A percentile compares a stretch with the other conserved stretches of the same genome.
phyloP scores from a whole-genome alignment of 2,888 invertebrate genomes.

The Amblyjoppa fuscipennis region DNA sequence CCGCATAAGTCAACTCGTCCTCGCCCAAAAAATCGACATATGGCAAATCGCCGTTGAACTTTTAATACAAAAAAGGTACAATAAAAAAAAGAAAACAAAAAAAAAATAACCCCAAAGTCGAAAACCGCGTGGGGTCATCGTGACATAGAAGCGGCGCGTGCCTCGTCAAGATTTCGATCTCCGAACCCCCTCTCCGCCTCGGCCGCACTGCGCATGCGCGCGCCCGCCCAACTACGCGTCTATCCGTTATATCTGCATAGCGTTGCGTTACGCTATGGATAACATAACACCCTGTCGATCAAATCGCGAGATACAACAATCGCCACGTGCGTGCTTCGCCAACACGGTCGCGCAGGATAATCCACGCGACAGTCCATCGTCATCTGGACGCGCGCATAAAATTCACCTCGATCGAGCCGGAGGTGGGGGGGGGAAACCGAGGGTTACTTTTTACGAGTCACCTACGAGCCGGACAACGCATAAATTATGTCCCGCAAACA shows the following conservation, averaged over 20 bases:
- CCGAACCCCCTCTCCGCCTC: not conserved
- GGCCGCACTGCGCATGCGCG: conserved; percentile 5
- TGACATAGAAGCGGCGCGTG: conserved; percentile 9
- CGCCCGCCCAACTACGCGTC: not conserved
- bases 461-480: conserved; percentile 19
- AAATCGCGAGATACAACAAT: conserved; percentile 31
- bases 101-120: not conserved
- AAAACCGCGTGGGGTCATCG: conserved; percentile 39
- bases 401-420: conserved; percentile 46
- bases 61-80: not conserved
- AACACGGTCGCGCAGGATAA: conserved; percentile 9
- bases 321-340: conserved; percentile 22
- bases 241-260: not conserved
- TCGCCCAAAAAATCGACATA: too few species aligned
- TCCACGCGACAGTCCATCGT: conserved; percentile 40
- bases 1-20: too few species aligned
- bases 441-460: conserved; percentile 28
- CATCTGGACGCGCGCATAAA: conserved; percentile 46
- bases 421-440: not conserved
- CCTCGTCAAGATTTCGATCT: conserved; percentile 34
- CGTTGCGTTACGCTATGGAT: conserved; percentile 35
- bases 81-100: not conserved
- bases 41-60: too few species aligned
- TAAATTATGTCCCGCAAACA: not conserved
- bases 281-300: conserved; percentile 27